phyloP scores from a whole-genome alignment of 2,888 invertebrate species.

The Dryococelus australis region DNA sequence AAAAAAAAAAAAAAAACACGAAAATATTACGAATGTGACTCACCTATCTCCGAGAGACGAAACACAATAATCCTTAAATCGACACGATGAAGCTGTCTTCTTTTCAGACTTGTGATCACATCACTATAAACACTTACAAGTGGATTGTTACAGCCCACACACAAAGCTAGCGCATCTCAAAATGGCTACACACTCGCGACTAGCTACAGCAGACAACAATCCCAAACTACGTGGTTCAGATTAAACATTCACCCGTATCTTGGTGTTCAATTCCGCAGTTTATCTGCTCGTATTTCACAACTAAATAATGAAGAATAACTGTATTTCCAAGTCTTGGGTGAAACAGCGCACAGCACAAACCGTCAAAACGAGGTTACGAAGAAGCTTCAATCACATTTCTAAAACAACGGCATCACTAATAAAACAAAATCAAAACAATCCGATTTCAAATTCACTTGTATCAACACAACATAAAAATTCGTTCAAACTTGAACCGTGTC shows the following conservation, averaged over 20 bases:
- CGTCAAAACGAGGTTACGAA: background rate
- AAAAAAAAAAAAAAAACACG: too few relatives aligned
- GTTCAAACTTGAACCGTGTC: constrained; percentile 11
- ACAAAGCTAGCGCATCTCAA: constrained; percentile 22
- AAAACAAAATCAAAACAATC: background rate
- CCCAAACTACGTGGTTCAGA: background rate
- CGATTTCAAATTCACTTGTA: background rate
- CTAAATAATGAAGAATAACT: background rate
- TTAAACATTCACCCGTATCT: background rate
- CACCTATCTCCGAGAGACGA: background rate
- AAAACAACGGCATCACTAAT: background rate
- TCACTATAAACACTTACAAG: background rate
- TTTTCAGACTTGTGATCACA: background rate
- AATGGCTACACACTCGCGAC: constrained; percentile 28
- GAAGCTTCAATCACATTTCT: background rate
- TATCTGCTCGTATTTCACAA: background rate
- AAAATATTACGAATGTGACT: background rate
- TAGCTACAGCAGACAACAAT: background rate
- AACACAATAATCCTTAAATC: background rate
- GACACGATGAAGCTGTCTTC: background rate
- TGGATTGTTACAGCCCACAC: background rate
- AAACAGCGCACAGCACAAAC: background rate
- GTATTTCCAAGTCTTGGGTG: background rate
- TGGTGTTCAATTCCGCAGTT: background rate
- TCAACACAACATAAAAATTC: background rate